These are phyloP conservation scores for Drosophila santomea DNA, from an alignment of 1,140 invertebrate species.

Conservation along the genomic window DNA sequence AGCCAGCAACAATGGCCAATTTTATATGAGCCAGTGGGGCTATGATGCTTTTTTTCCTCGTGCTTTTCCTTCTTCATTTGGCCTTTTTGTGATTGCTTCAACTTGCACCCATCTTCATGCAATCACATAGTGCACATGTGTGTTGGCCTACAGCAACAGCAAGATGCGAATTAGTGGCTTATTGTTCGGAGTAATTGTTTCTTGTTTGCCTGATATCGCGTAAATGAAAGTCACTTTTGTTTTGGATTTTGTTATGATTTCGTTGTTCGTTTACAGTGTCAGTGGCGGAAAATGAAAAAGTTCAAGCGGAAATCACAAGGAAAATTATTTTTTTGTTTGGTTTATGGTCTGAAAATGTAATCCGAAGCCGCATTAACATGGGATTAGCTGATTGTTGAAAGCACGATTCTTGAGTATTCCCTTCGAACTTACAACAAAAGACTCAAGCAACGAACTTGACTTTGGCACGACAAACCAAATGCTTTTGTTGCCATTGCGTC, in stretches of 20 bases:
- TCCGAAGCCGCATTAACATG: slow-evolving; percentile 20
- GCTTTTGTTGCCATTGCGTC: slow-evolving; percentile 23
- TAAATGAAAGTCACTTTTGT: slow-evolving; percentile 79
- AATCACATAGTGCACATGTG: slow-evolving; percentile 1
- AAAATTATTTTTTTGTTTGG: slow-evolving; percentile 54
- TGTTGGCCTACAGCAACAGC: slow-evolving; percentile 30
- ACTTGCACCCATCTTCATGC: slow-evolving; percentile 55
- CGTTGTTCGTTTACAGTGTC: slow-evolving; percentile 47
- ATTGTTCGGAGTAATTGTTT: slow-evolving; percentile 80
- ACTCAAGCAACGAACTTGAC: slow-evolving; percentile 74
- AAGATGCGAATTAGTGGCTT: slow-evolving; percentile 79
- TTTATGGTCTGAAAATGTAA: slow-evolving; percentile 28
- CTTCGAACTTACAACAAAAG: slow-evolving; percentile 55
- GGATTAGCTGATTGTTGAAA: slow-evolving; percentile 34
- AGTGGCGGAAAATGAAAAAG: slow-evolving; percentile 64
- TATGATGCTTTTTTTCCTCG: slow-evolving; percentile 53
- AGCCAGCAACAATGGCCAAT: slow-evolving; percentile 57
- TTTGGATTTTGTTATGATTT: slow-evolving; percentile 70
- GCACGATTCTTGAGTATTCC: slow-evolving; percentile 32
- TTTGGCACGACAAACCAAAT: slow-evolving; percentile 48
- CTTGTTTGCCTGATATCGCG: slow-evolving; percentile 58
- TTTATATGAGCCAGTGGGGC: slow-evolving; percentile 23
- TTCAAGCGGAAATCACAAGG: slow-evolving; percentile 62
- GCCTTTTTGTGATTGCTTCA: slow-evolving; percentile 74
- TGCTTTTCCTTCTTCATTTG: slow-evolving; percentile 72